Evolutionary conservation across 2,797 vertebrate species (phyloP).

Genomic region (Nannoperca obscura): DNA sequence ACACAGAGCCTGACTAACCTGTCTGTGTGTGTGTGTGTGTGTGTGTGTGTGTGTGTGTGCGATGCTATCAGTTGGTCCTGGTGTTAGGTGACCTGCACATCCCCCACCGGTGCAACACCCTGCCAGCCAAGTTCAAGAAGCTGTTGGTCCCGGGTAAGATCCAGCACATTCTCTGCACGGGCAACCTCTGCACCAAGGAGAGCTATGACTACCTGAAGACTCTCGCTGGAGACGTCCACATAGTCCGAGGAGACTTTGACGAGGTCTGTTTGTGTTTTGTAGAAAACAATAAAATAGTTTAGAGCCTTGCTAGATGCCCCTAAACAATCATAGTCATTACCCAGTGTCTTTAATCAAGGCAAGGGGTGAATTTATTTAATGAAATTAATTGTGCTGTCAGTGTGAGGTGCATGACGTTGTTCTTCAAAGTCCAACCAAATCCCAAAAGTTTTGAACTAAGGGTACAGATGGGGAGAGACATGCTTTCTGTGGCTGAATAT

Average conservation of each 20-base stretch:
- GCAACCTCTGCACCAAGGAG: conserved; percentile 99
- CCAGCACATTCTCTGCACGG: conserved; percentile 98
- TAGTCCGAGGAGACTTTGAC: conserved; percentile 98
- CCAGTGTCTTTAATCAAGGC: not conserved
- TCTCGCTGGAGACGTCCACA: conserved; percentile 96
- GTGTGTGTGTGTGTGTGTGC: conserved; percentile 33
- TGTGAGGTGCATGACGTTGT: not conserved
- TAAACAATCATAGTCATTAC: not conserved
- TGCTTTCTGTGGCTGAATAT: conserved; percentile 15
- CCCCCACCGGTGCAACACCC: conserved; percentile 97
- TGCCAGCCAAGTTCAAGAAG: conserved; percentile 99
- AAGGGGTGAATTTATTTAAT: not conserved
- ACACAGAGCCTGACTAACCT: conserved; percentile 30
- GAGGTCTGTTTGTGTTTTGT: conserved; percentile 84
- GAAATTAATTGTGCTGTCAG: not conserved
- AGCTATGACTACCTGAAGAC: conserved; percentile 99
- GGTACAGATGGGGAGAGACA: not conserved
- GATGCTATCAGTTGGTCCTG: conserved; percentile 92
- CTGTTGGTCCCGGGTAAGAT: conserved; percentile 98
- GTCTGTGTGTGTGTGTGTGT: conserved; percentile 8
- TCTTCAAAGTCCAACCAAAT: no score
- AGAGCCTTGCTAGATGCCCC: not conserved
- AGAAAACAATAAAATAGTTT: not conserved
- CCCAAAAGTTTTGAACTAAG: not conserved
- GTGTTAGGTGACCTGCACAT: conserved; percentile 99